A percentile compares a stretch with the other conserved stretches of the same genome.
Conservation (phyloP, 2,113 vertebrate genomes). For the Alaudala cheleensis region DNA sequence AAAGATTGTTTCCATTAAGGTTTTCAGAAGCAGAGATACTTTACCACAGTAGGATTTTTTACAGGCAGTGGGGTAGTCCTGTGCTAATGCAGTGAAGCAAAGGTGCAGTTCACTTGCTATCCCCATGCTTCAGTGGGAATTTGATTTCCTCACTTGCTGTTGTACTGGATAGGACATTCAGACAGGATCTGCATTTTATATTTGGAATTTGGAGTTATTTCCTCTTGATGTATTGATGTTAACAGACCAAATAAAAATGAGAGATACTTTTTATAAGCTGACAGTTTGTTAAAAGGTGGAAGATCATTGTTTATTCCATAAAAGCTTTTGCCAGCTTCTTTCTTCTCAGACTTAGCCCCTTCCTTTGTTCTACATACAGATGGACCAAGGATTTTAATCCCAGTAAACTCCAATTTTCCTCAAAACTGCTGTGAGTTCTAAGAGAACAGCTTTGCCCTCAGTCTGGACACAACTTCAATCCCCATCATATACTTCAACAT, state of each 20-base stretch:
- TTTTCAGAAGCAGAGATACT: slow-evolving; percentile 2
- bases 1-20: neutral
- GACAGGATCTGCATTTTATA: slow-evolving; percentile 5
- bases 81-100: neutral
- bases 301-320: neutral
- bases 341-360: neutral
- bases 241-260: neutral
- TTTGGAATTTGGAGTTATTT: neutral
- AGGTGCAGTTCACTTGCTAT: neutral
- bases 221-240: neutral
- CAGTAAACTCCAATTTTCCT: neutral
- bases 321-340: neutral
- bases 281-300: neutral
- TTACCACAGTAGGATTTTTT: neutral
- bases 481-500: neutral
- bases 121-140: neutral
- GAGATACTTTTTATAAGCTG: neutral
- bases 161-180: slow-evolving; percentile 9
- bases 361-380: neutral
- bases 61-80: neutral
- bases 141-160: neutral
- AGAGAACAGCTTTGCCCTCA: neutral
- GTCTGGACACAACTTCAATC: neutral
- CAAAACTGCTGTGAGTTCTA: neutral
- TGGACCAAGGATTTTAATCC: neutral